Conservation (phyloP, 1,140 invertebrate genomes). For the Lepidurus packardi region DNA sequence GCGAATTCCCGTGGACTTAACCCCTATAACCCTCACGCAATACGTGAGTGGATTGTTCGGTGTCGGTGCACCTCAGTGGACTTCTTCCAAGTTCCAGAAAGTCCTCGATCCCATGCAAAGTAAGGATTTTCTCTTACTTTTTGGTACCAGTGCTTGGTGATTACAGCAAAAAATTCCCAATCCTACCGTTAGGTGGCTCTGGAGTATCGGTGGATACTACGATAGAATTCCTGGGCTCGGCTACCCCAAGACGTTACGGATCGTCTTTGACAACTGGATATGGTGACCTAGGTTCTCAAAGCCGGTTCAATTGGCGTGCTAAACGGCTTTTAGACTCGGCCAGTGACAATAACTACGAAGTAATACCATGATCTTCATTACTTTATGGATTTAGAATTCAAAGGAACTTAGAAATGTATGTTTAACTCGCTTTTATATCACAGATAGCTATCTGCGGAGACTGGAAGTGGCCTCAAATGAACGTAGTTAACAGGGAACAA, state of each 20-base stretch:
- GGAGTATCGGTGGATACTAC: not conserved
- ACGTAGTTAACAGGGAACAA: not conserved
- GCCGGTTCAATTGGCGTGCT: not conserved
- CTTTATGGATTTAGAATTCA: not conserved
- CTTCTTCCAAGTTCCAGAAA: not conserved
- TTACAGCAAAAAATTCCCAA: too few species aligned
- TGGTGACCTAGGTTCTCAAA: not conserved
- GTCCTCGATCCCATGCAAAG: not conserved
- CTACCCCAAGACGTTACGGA: not conserved
- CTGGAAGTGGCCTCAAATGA: not conserved
- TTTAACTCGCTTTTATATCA: not conserved
- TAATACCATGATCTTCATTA: not conserved
- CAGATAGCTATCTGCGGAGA: slow-evolving; percentile 3
- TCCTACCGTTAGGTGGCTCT: not conserved
- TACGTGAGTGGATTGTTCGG: slow-evolving; percentile 1
- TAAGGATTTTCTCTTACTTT: not conserved
- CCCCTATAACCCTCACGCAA: not conserved
- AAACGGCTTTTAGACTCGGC: not conserved
- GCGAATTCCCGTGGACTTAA: not conserved
- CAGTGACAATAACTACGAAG: not conserved
- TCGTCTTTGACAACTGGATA: not conserved
- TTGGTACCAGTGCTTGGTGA: not conserved
- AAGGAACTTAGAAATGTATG: too few species aligned
- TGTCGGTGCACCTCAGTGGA: not conserved
- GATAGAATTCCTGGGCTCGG: not conserved